Conservation (phyloP, 2,888 invertebrate species). For the Scaeva pyrastri region DNA sequence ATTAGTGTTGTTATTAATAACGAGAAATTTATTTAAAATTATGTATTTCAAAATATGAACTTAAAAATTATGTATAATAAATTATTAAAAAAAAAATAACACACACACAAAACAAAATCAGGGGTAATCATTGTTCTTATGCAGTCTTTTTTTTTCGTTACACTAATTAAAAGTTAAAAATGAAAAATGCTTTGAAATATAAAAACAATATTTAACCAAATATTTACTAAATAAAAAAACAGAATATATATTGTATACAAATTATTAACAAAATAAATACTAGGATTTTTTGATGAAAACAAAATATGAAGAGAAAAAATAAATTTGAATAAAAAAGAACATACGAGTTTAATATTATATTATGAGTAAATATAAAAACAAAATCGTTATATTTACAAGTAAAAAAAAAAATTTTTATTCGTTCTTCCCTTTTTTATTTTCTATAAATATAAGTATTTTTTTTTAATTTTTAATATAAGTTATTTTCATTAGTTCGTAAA, state of each 20-base stretch:
- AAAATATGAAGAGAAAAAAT: slow-evolving; percentile 13
- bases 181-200: slow-evolving; percentile 57
- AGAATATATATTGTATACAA: slow-evolving; percentile 34
- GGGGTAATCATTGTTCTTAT: slow-evolving; percentile 55
- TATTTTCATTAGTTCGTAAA: slow-evolving; percentile 22
- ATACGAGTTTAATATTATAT: slow-evolving; percentile 5
- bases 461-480: slow-evolving; percentile 27
- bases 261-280: slow-evolving; percentile 29
- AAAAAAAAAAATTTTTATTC: slow-evolving; percentile 26
- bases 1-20: not conserved
- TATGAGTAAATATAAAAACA: slow-evolving; percentile 25
- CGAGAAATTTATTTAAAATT: slow-evolving; percentile 3
- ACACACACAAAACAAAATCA: slow-evolving; percentile 34
- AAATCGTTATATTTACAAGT: slow-evolving; percentile 41
- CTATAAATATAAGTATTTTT: slow-evolving; percentile 34
- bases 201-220: slow-evolving; percentile 64
- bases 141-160: slow-evolving; percentile 28
- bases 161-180: slow-evolving; percentile 18
- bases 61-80: slow-evolving; percentile 1
- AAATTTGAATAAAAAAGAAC: not conserved
- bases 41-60: slow-evolving; percentile 44
- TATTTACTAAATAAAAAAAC: slow-evolving; percentile 50
- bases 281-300: slow-evolving; percentile 67
- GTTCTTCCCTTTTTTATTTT: slow-evolving; percentile 33
- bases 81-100: not conserved